Base-by-base conservation (phyloP, 2,888 invertebrate genomes). In the Pandemis cinnamomeana region DNA sequence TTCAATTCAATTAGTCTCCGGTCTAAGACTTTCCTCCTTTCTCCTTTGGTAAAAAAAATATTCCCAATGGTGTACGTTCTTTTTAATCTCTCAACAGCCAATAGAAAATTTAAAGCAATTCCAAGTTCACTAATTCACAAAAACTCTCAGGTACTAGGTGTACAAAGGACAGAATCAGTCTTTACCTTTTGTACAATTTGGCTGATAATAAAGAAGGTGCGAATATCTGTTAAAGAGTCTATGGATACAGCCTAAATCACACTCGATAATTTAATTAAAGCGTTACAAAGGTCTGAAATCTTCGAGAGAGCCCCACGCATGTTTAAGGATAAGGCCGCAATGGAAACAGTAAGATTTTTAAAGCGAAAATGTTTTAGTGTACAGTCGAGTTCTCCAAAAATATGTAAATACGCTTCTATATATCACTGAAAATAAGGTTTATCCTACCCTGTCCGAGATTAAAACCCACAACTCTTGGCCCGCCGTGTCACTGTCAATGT, bases 261-360 rank as follows among this genome's bases (percentile, higher is more conserved):
- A 44, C 58, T 27, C 27, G 10, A 63, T 46, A 62, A 72, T 71
- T 42, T 20, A 36, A 20, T 53, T 53, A 20, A 10, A 13, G 46
- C 7, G 36, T 36, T 41, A 13, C 36, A 44, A 64, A 44, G 62
- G 13, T 58, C 27, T 58, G 11, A 41, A 11, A 15, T 46, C 13
- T 46, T 36, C 0, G 42, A 62, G 15, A 4, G 11, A 7, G 0
- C 27, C 27, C 11, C 44, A 70, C 15, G 58, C 5, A 5, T 58
- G 53, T 15, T 7, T 55, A 55, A 55, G 20, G 55, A 15, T 20
- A 3, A 8, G 55, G 55, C 3, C 20, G 3, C 8, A 55, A 55
- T n/a, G 8, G 55, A 5, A 7, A 20, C 13, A n/a, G n/a, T n/a
- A 51, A 51, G n/a, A n/a, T 48, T 11, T 48, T 48, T 44, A 44